Percentiles rank a stretch among this genome's conserved stretches.
Conservation (phyloP, 1,140 invertebrate genomes). For the Lanistes nyassanus region DNA sequence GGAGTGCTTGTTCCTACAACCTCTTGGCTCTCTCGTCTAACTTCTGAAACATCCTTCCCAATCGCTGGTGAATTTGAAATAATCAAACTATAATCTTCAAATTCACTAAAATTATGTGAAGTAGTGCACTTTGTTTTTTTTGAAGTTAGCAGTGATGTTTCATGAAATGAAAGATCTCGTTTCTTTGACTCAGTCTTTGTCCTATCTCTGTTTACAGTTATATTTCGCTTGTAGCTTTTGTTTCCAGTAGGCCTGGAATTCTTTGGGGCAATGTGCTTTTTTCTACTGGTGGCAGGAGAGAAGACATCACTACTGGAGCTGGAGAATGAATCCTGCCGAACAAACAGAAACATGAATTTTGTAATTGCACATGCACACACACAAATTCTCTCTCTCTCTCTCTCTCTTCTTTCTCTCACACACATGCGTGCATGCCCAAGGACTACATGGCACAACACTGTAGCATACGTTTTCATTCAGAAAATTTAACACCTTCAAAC, state of each 20-base stretch:
- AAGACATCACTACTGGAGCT: constrained; percentile 37
- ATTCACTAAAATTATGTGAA: constrained; percentile 53
- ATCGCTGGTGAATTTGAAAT: constrained; percentile 19
- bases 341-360: not conserved
- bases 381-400: no score
- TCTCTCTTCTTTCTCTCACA: no score
- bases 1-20: constrained; percentile 47
- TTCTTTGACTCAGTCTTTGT: constrained; percentile 12
- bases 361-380: no score
- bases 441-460: no score
- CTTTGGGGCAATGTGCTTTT: constrained; percentile 18
- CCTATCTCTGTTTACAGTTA: not conserved
- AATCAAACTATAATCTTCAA: constrained; percentile 54
- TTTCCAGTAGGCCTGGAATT: constrained; percentile 34
- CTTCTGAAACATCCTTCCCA: not conserved
- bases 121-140: constrained; percentile 15
- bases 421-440: no score
- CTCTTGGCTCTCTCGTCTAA: not conserved
- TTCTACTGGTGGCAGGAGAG: constrained; percentile 1
- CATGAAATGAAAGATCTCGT: constrained; percentile 12
- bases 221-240: not conserved
- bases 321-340: constrained; percentile 30
- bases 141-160: not conserved
- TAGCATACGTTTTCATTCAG: no score
- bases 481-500: no score